Base-by-base conservation (phyloP, 2,888 invertebrate species). In the Diaperis boleti region DNA sequence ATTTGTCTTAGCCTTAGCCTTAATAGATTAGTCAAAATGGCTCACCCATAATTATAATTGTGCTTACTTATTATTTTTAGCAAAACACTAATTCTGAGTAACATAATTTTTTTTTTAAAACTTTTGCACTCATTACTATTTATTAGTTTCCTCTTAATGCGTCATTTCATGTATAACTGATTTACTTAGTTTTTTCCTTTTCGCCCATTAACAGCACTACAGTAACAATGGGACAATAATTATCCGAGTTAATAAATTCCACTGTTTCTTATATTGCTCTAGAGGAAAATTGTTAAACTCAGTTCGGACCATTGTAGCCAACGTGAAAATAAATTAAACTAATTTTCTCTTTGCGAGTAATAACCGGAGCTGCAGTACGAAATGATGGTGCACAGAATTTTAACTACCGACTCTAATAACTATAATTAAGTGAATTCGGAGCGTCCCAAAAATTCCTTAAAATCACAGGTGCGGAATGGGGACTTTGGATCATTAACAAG, bases 371-470 rank as follows among this genome's bases (percentile, higher is more conserved):
- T 55, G 55, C 55, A 55, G 17, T 49, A 35, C 49, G 31, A 33
- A 49, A 52, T 39, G 37, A 52, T 20, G 17, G 49, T 59, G 44
- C 61, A 61, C 26, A 29, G 44, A 49, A 52, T 52, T 60, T 42
- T 33, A 33, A 47, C 56, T 54, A 60, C 52, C n/a, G 41, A 26
- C 31, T 64, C 15, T 59, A 68, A 72, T 70, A 63, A 67, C 64
- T 64, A 69, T 70, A 52, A 72, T 70, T 70, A 72, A 59, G 65
- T 69, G 66, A 70, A 68, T 70, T 67, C 56, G 37, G 33, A 61
- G 49, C 55, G 55, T 59, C 63, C 64, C 54, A 66, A 65, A 69
- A 63, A 68, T 65, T 69, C 66, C 64, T 63, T 42, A 69, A 69
- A 70, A 65, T 69, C 67, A 64, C 70, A 69, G 70, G 66, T 68